Evolutionary conservation across 2,797 vertebrate genomes (phyloP).

Genomic region (Okamejei kenojei): DNA sequence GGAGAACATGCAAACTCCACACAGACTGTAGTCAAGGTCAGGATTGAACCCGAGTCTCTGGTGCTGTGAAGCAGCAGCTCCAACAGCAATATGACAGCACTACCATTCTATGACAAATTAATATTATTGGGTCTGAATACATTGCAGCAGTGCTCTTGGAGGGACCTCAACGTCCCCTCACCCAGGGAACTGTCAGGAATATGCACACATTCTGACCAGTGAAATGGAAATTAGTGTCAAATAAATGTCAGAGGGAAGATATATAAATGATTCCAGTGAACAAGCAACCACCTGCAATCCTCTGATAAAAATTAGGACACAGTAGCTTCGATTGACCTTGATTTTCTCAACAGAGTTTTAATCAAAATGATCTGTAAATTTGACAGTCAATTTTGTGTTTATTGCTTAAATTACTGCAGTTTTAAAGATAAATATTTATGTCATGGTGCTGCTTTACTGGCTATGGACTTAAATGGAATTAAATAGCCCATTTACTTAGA

Average conservation of each 20-base stretch:
- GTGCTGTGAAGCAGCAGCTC: too few relatives aligned
- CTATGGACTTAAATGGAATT: neutral
- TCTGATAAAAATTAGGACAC: neutral
- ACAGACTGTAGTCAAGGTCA: too few relatives aligned
- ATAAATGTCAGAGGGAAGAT: neutral
- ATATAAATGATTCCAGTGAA: neutral
- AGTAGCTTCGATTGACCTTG: too few relatives aligned
- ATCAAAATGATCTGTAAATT: neutral
- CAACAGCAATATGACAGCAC: too few relatives aligned
- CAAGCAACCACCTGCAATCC: neutral
- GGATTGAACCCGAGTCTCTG: too few relatives aligned
- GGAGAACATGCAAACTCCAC: too few relatives aligned
- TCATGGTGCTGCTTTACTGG: neutral
- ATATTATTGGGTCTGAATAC: neutral
- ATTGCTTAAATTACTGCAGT: neutral
- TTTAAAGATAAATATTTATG: slow-evolving; percentile 11
- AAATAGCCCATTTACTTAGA: neutral
- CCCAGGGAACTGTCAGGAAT: neutral
- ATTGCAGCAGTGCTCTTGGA: neutral
- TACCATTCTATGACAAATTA: neutral
- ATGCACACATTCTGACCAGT: neutral
- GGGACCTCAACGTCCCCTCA: neutral
- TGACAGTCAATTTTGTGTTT: neutral
- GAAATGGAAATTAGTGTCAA: neutral
- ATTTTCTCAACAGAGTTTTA: neutral